Conservation (phyloP, 2,113 vertebrate species). For the Cettia cetti region DNA sequence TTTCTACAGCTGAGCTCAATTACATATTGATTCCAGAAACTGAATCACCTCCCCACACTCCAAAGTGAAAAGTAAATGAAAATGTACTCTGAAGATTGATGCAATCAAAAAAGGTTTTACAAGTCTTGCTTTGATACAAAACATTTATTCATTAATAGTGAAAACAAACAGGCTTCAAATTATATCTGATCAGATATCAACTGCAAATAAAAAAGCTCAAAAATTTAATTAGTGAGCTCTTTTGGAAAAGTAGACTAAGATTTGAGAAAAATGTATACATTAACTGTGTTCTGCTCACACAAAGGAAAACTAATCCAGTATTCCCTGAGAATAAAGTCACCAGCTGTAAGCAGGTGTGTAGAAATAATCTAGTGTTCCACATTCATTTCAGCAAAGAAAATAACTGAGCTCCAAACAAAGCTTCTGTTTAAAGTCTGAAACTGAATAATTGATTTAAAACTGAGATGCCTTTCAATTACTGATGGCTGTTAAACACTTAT, state of each 20-base stretch:
- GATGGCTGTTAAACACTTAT: conserved; percentile 29
- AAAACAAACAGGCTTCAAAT: background rate
- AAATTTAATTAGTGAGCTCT: background rate
- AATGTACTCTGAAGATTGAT: background rate
- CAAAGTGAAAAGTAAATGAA: background rate
- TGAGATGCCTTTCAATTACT: conserved; percentile 4
- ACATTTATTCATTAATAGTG: background rate
- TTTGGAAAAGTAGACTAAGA: background rate
- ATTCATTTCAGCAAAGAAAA: background rate
- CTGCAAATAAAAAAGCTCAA: background rate
- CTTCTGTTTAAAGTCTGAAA: background rate
- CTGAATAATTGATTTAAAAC: conserved; percentile 29
- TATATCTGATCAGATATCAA: background rate
- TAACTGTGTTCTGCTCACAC: background rate
- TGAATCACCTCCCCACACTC: background rate
- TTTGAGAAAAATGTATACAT: background rate
- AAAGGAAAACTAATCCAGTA: background rate
- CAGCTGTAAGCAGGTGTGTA: background rate
- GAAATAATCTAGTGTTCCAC: background rate
- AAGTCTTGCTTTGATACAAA: background rate
- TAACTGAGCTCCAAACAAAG: conserved; percentile 11
- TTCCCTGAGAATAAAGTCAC: background rate
- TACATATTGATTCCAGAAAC: background rate
- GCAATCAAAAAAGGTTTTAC: background rate
- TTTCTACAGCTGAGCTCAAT: background rate